Percentiles rank a stretch among this genome's conserved stretches.
phyloP scores from a whole-genome alignment of 2,888 invertebrate genomes.

The Tenthredo amoena region DNA sequence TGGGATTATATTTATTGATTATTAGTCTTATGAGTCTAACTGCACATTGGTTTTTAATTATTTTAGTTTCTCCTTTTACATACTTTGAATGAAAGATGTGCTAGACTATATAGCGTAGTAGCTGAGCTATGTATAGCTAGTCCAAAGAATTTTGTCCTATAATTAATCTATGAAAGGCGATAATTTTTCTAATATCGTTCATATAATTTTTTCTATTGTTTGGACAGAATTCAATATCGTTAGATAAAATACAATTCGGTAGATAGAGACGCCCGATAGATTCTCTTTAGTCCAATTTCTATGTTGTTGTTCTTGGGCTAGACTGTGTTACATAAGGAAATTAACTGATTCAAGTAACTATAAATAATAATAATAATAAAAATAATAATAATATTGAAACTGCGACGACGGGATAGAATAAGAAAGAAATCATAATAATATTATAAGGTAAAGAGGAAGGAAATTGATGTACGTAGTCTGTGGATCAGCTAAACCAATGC shows the following conservation, averaged over 20 bases:
- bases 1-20: background rate
- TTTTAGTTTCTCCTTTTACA: conserved; percentile 39
- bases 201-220: conserved; percentile 1
- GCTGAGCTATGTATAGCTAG: background rate
- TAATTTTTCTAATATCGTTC: no score
- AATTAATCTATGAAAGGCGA: background rate
- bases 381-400: background rate
- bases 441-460: background rate
- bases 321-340: conserved; percentile 57
- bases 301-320: conserved; percentile 57
- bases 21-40: conserved; percentile 14
- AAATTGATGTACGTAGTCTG: background rate
- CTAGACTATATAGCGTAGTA: conserved; percentile 32
- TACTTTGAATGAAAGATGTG: conserved; percentile 54
- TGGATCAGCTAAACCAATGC: background rate
- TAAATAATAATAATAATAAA: conserved; percentile 26
- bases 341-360: background rate
- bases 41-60: background rate
- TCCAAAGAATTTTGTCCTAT: conserved; percentile 12
- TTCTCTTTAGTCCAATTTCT: conserved; percentile 57
- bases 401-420: background rate
- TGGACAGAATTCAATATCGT: conserved; percentile 42
- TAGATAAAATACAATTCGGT: conserved; percentile 53
- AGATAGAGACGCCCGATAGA: conserved; percentile 60
- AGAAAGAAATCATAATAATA: background rate